Evolutionary conservation across 2,113 vertebrate species (phyloP), one percentile per base, ranked within the genome.

Genomic region (Grammomys dolichurus): DNA sequence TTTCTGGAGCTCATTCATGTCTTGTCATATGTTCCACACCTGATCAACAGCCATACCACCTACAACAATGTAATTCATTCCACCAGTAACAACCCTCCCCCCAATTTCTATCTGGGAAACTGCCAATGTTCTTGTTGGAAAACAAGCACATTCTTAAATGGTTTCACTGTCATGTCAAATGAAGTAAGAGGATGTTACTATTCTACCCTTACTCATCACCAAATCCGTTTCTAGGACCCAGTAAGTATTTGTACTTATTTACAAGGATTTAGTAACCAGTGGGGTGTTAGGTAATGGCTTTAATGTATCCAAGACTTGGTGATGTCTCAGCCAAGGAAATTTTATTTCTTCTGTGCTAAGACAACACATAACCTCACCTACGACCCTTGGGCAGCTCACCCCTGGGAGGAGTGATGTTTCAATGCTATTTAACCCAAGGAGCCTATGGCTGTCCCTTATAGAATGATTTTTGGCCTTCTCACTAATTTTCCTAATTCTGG

Each of bases 201-300:
- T 91, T 97, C 80, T 96, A 86, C 94, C 93, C 96, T 94, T 97
- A 96, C 95, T 95, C 84, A 96, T 94, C 77, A 97, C 87, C 80
- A 94, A 97, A 96, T 96, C 63, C 85, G 96, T 94, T 96, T 92
- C 90, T 80, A 69, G 36, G 69, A 87, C 78, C 65, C 73, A 94
- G 89, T 93, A 97, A 96, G 93, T 96, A 93, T 94, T 95, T 97
- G 86, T 90, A 85, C 73, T 95, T 96, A n/a, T 54, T 95, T 96
- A n/a, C n/a, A n/a, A 95, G 96, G 96, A 96, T 95, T 92, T 96
- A 90, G 73, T 86, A 75, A 96, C 54, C 91, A 72, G 82, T 90
- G 85, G 81, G 73, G 54, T 80, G 43, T 89, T 28, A 95, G 54
- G 76, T 86, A 51, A 92, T 69, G 46, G 88, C 65, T 95, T 97